Percentiles rank a stretch among this genome's conserved stretches.
Evolutionary conservation across 2,888 invertebrate genomes (phyloP).

Genomic region (Dinocampus coccinellae): DNA sequence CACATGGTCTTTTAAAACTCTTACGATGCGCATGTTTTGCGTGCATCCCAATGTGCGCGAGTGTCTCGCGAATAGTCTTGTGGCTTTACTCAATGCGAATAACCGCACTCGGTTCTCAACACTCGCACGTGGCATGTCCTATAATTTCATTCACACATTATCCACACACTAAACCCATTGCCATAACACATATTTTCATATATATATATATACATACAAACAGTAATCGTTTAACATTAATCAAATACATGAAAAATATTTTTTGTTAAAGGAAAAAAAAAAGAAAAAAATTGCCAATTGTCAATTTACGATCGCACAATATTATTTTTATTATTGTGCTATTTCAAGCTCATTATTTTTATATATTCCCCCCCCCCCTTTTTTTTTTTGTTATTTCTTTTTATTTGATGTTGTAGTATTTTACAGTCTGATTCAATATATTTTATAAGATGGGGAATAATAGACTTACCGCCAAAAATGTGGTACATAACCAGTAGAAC

Average conservation of each 20-base stretch:
- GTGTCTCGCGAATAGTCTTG: neutral
- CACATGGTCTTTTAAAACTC: neutral
- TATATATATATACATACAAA: too few species aligned
- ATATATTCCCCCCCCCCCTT: neutral
- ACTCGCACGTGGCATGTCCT: neutral
- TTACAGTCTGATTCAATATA: neutral
- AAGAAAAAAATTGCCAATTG: neutral
- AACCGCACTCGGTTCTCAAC: neutral
- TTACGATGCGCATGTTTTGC: neutral
- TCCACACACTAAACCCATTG: neutral
- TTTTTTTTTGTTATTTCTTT: neutral
- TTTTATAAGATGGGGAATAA: neutral
- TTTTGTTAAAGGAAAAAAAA: neutral
- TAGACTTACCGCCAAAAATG: constrained; percentile 67
- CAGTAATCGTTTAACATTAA: neutral
- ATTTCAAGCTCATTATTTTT: neutral
- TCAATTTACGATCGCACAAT: neutral
- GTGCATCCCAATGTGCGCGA: neutral
- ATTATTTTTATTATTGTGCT: neutral
- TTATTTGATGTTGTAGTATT: neutral
- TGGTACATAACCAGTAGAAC: constrained; percentile 65
- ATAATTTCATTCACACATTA: neutral
- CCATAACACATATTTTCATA: too few species aligned
- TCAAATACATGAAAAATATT: neutral
- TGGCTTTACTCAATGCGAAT: neutral